Percentiles rank a stretch among this genome's conserved stretches.
phyloP scores from a whole-genome alignment of 2,888 invertebrate genomes.

The Rhagonycha fulva region DNA sequence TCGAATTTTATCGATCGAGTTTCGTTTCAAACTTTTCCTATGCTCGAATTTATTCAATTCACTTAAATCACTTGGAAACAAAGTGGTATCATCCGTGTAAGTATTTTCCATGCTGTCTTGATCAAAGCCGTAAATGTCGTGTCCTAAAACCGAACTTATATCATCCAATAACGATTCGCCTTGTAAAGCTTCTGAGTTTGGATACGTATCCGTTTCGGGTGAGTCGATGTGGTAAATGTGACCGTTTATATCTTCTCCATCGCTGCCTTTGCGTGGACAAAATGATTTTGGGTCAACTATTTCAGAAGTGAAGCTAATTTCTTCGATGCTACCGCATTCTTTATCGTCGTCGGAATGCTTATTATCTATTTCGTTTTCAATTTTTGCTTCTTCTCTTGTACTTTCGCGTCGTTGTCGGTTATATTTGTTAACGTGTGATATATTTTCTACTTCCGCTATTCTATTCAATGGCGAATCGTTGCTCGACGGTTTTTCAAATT shows the following conservation, averaged over 20 bases:
- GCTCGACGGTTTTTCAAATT: conserved; percentile 33
- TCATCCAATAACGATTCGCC: conserved; percentile 82
- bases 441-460: conserved; percentile 14
- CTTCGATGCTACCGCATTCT: conserved; percentile 68
- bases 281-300: conserved; percentile 59
- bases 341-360: conserved; percentile 56
- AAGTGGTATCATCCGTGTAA: conserved; percentile 72
- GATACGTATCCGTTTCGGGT: conserved; percentile 78
- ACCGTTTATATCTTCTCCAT: conserved; percentile 57
- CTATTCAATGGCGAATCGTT: conserved; percentile 43
- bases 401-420: conserved; percentile 49
- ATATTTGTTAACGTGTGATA: conserved; percentile 45
- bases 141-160: conserved; percentile 63
- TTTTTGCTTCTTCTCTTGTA: conserved; percentile 53
- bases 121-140: conserved; percentile 71
- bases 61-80: conserved; percentile 61
- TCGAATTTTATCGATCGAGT: conserved; percentile 52
- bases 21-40: conserved; percentile 61
- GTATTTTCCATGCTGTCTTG: conserved; percentile 63
- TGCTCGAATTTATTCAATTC: conserved; percentile 62
- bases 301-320: conserved; percentile 72
- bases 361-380: conserved; percentile 46
- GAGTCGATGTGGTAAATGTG: conserved; percentile 81
- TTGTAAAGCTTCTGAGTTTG: conserved; percentile 72
- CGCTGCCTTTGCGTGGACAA: conserved; percentile 54